Evolutionary conservation across 2,113 vertebrate genomes (phyloP), one percentile per base, ranked within the genome.

Genomic region (Platanista minor): DNA sequence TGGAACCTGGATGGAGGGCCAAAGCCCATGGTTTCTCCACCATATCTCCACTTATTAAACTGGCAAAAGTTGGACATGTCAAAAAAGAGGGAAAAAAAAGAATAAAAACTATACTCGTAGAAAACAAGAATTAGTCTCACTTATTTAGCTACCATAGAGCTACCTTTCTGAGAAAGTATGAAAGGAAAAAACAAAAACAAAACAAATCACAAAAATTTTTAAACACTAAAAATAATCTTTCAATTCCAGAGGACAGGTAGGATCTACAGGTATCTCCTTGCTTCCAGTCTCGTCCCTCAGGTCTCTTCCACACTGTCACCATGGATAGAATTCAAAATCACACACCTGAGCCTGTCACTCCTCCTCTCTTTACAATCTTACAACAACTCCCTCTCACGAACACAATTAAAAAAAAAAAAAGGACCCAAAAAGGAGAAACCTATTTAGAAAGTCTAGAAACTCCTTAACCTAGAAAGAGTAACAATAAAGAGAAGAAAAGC

Each of bases 171-270:
- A 96, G 39, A 36, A 90, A 69, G 14, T 74, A 61, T 52, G 15
- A 77, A 91, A 81, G 78, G 20, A 36, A 49, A 54, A 18, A 46
- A 59, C 18, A 57, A 57, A 78, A 54, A 77, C 31, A 36, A n/a
- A 75, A 31, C 43, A 33, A 77, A 39, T 54, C 75, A 61, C 82
- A 41, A 8, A 12, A 36, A 1, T 46, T 66, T 82, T 94, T 86
- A 78, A 90, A 96, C 12, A 92, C 31, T 41, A 88, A 81, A 87
- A 84, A 74, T 43, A 69, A 69, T 66, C 81, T 93, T 87, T 84
- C 36, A 21, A 0, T 67, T 49, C 77, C 59, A 62, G 62, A 87
- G 20, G 61, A 88, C 31, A 91, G 67, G 49, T 3, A 21, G 33
- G 59, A 77, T 69, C 62, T 69, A 92, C 13, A 74, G 3, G 66